Evolutionary conservation across 2,888 invertebrate genomes (phyloP), one percentile per base, ranked within the genome.

Genomic region (Rhagium mordax): DNA sequence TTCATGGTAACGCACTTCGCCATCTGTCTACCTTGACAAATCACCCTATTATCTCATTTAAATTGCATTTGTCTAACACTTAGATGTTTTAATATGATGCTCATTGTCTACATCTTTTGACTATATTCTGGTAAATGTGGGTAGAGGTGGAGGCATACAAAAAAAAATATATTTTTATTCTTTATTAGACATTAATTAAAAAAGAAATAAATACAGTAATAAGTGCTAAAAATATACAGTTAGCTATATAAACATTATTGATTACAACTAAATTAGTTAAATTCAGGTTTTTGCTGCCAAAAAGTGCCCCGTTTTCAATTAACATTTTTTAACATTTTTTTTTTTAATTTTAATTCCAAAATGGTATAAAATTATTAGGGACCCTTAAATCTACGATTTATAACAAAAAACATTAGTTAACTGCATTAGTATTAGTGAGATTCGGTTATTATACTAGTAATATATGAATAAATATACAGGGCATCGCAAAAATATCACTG

Each of bases 161-260:
- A 21, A 55, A 55, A 16, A 51, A 7, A 18, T 20, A 20, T 47
- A 47, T 29, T 61, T 65, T 53, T 61, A 74, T 18, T 71, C 72
- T 81, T 81, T 81, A 80, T 81, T 81, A 79, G 79, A 81, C 78
- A 81, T 81, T 78, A 80, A 80, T 49, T 48, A 81, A 79, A 80
- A 81, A 80, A 78, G 68, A 76, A 82, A 81, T 80, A 80, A 79
- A 81, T 82, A 82, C 79, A 81, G 76, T 74, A 78, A 75, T 78
- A 80, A 77, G 78, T 79, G 78, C 77, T 79, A 79, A 80, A 78
- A 79, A 75, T 76, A 73, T 78, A 80, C 71, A 78, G 79, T 81
- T 81, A 81, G 80, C 78, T 78, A 74, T 73, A 75, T 74, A 76
- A 77, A 76, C 62, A 66, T 71, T 65, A 74, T 69, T 71, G 71